A percentile compares a stretch with the other conserved stretches of the same genome.
phyloP scores from a whole-genome alignment of 2,888 invertebrate genomes.

The Anthophora plumipes region DNA sequence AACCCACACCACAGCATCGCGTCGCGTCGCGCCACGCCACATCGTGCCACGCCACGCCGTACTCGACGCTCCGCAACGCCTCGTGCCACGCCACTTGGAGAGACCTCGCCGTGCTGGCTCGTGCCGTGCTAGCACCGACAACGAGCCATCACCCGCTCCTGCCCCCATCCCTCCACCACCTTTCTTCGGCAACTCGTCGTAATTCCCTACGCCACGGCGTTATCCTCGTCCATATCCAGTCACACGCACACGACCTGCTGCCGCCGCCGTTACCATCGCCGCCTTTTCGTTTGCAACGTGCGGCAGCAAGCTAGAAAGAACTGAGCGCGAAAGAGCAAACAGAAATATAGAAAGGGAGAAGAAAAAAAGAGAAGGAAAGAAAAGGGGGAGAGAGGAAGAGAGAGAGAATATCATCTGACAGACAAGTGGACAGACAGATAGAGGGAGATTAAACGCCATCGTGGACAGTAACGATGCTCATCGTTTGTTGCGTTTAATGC shows the following conservation, averaged over 20 bases:
- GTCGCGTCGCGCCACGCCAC: conserved; percentile 20
- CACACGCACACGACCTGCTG: conserved; percentile 58
- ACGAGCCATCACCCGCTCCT: conserved; percentile 57
- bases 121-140: conserved; percentile 42
- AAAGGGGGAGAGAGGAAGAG: conserved; percentile 9
- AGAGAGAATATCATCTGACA: background rate
- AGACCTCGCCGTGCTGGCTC: conserved; percentile 42
- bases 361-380: too few species aligned
- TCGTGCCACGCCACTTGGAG: conserved; percentile 31
- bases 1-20: conserved; percentile 13
- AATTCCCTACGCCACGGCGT: conserved; percentile 57
- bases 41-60: background rate
- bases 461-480: conserved; percentile 50
- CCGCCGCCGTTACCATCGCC: conserved; percentile 41
- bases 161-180: conserved; percentile 35
- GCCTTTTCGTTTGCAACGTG: conserved; percentile 42
- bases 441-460: conserved; percentile 57
- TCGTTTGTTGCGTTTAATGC: conserved; percentile 38
- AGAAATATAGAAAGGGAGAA: background rate
- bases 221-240: conserved; percentile 54
- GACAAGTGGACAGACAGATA: background rate
- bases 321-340: conserved; percentile 10
- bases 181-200: conserved; percentile 57
- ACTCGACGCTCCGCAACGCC: too few species aligned
- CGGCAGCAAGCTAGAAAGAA: conserved; percentile 24